Evolutionary conservation across 2,113 vertebrate genomes (phyloP).

Genomic region (Donacobius atricapilla): DNA sequence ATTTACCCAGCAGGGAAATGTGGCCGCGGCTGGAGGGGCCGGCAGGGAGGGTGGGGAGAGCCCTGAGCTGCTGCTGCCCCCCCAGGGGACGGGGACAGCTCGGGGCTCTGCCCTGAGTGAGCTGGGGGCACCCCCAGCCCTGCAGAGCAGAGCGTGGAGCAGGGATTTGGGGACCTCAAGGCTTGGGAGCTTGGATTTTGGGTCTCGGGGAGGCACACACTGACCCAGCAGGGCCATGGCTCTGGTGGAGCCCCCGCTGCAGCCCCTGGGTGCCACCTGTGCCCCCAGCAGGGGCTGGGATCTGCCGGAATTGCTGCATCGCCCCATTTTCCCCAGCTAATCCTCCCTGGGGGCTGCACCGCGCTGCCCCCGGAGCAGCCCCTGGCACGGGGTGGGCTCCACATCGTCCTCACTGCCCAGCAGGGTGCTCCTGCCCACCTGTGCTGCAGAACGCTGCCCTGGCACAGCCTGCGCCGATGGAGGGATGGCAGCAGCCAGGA

Average conservation of each 20-base stretch:
- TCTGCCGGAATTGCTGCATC: neutral
- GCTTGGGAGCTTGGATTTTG: neutral
- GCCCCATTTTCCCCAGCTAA: neutral
- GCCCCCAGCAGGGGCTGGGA: neutral
- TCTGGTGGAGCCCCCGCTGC: neutral
- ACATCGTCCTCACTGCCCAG: too few species aligned
- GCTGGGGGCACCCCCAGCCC: neutral
- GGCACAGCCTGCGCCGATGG: accelerated
- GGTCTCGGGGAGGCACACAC: neutral
- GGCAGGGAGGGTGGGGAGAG: neutral
- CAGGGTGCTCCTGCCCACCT: too few species aligned
- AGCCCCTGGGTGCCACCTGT: neutral
- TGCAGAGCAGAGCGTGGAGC: neutral
- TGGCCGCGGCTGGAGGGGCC: neutral
- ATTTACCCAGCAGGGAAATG: neutral
- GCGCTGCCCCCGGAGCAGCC: neutral
- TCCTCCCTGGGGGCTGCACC: accelerated
- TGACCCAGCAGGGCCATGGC: neutral
- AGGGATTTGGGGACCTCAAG: neutral
- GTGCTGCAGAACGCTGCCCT: neutral
- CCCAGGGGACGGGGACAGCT: neutral
- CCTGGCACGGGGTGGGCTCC: too few species aligned
- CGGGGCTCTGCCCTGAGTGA: neutral
- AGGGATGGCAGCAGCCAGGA: neutral
- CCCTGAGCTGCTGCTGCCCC: neutral